A percentile compares a stretch with the other conserved stretches of the same genome.
Evolutionary conservation across 2,888 invertebrate genomes (phyloP).

Genomic region (Bedellia somnulentella): DNA sequence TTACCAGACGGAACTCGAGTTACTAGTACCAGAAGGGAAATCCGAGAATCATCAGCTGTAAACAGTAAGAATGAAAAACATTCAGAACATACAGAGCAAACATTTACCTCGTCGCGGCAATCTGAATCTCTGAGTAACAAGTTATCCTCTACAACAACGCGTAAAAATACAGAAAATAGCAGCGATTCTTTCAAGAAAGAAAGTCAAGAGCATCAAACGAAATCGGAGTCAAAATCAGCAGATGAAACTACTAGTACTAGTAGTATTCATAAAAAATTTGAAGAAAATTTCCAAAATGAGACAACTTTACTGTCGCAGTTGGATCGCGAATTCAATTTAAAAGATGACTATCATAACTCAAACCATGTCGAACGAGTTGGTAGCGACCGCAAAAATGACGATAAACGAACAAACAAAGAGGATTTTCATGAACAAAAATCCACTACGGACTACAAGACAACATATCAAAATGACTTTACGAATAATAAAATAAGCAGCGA

Average conservation of each 20-base stretch:
- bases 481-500: conserved; percentile 65
- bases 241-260: background rate
- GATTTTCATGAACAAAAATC: too few relatives aligned
- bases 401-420: too few relatives aligned
- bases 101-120: background rate
- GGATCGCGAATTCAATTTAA: too few relatives aligned
- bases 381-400: too few relatives aligned
- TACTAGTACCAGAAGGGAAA: conserved; percentile 70
- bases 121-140: background rate
- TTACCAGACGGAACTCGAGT: conserved; percentile 68
- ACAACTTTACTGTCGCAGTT: too few relatives aligned
- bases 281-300: conserved; percentile 26
- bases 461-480: conserved; percentile 61
- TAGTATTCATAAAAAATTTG: conserved; percentile 22
- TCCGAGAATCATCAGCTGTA: conserved; percentile 36
- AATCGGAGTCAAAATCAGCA: background rate
- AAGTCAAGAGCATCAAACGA: background rate
- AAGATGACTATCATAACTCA: background rate
- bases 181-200: background rate
- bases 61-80: conserved; percentile 31
- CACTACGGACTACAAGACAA: conserved; percentile 61
- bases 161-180: background rate
- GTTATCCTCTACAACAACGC: background rate
- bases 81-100: conserved; percentile 15
- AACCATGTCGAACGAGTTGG: conserved; percentile 31